These are phyloP conservation scores for Hemibagrus wyckioides DNA, from an alignment of 2,113 vertebrate species.

Conservation along the genomic window DNA sequence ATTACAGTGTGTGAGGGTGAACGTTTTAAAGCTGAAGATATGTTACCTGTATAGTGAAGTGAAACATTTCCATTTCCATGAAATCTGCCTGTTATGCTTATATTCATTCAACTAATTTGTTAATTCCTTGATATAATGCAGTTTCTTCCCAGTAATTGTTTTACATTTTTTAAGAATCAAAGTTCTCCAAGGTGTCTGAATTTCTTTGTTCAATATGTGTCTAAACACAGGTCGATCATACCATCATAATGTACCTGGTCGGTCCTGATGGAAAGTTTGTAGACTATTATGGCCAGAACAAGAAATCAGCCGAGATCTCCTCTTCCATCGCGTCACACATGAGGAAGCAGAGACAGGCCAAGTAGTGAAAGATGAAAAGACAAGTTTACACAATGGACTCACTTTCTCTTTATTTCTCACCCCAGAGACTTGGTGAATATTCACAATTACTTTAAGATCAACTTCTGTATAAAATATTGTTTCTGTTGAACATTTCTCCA, in stretches of 20 bases:
- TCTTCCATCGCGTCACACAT: slow-evolving; percentile 83
- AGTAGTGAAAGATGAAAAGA: slow-evolving; percentile 49
- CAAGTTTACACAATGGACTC: not conserved
- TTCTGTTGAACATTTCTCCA: not conserved
- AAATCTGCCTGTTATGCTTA: not conserved
- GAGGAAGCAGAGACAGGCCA: slow-evolving; percentile 76
- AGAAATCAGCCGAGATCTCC: slow-evolving; percentile 81
- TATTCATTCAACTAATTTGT: not conserved
- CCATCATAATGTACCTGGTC: slow-evolving; percentile 97
- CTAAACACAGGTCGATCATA: slow-evolving; percentile 89
- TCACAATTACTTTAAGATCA: not conserved
- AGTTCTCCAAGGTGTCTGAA: not conserved
- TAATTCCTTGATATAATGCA: not conserved
- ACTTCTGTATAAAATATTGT: not conserved
- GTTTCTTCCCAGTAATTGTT: not conserved
- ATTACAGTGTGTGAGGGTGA: not conserved
- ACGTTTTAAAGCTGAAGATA: not conserved
- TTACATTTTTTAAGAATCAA: not conserved
- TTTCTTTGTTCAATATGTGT: not conserved
- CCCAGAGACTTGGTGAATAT: not conserved
- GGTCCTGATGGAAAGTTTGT: slow-evolving; percentile 88
- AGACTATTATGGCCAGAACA: slow-evolving; percentile 96
- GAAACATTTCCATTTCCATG: not conserved
- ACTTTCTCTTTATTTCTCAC: not conserved
- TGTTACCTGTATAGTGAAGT: not conserved